Conservation (phyloP, 2,113 vertebrate genomes). For the Mesocricetus auratus region DNA sequence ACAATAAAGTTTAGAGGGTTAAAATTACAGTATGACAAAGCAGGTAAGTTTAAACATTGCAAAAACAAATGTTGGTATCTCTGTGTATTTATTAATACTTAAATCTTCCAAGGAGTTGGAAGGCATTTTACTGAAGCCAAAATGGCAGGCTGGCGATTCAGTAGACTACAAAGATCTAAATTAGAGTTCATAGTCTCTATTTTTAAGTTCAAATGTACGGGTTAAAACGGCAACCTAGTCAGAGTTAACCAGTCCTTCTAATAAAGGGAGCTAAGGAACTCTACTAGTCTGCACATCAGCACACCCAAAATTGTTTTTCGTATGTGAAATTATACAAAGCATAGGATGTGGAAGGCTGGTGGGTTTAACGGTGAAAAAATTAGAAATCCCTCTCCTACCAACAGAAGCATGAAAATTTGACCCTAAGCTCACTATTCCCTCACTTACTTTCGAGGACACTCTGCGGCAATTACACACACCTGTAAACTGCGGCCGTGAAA, state of each 20-base stretch:
- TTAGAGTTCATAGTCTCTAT: slow-evolving; percentile 54
- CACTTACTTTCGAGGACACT: not conserved
- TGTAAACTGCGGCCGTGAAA: slow-evolving; percentile 55
- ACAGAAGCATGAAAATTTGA: not conserved
- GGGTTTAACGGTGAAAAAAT: slow-evolving; percentile 33
- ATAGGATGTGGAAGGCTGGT: not conserved
- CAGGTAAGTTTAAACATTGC: slow-evolving; percentile 19
- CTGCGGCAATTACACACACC: slow-evolving; percentile 67
- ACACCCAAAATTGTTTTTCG: slow-evolving; percentile 6
- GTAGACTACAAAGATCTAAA: slow-evolving; percentile 40
- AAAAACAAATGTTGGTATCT: slow-evolving; percentile 24
- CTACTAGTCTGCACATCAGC: slow-evolving; percentile 33
- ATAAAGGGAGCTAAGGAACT: slow-evolving; percentile 10
- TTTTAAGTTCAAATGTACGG: slow-evolving; percentile 67
- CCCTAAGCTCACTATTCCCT: not conserved
- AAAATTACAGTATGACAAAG: slow-evolving; percentile 45
- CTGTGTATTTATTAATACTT: not conserved
- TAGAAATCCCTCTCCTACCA: not conserved
- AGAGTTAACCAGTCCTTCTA: slow-evolving; percentile 14
- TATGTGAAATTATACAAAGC: slow-evolving; percentile 33
- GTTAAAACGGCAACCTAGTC: slow-evolving; percentile 18
- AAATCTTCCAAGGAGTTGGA: slow-evolving; percentile 56
- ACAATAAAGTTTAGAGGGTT: slow-evolving; percentile 52
- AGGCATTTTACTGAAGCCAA: slow-evolving; percentile 71
- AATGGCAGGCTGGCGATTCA: slow-evolving; percentile 79